A percentile compares a stretch with the other conserved stretches of the same genome.
Conservation (phyloP, 2,888 invertebrate species). For the Hecatera dysodea region DNA sequence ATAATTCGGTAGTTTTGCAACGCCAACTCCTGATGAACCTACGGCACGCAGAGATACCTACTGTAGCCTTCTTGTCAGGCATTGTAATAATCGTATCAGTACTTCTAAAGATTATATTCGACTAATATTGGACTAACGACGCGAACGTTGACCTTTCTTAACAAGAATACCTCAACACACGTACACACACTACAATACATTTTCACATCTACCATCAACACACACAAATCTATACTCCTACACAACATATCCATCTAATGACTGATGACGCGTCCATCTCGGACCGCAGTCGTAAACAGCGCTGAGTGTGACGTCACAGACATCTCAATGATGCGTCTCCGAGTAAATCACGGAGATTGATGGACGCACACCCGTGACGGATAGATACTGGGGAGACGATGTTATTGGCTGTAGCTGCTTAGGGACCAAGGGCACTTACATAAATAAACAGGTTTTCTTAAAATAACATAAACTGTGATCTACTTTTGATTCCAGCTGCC, state of each 20-base stretch:
- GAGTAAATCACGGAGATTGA: conserved; percentile 68
- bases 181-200: neutral
- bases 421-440: neutral
- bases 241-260: conserved; percentile 44
- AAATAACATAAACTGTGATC: too few relatives aligned
- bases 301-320: conserved; percentile 62
- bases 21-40: too few relatives aligned
- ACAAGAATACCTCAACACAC: too few relatives aligned
- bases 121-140: neutral
- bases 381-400: conserved; percentile 42
- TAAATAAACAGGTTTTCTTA: too few relatives aligned
- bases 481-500: too few relatives aligned
- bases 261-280: conserved; percentile 45
- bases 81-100: neutral
- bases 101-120: neutral
- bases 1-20: too few relatives aligned
- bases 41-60: too few relatives aligned
- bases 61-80: too few relatives aligned
- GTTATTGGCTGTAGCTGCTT: conserved; percentile 26
- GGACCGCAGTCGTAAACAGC: conserved; percentile 55
- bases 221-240: neutral
- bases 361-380: conserved; percentile 52
- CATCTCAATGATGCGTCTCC: conserved; percentile 67
- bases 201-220: neutral
- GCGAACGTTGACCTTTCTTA: neutral